Conservation (phyloP, 2,797 vertebrate genomes). For the Borostomias antarcticus region DNA sequence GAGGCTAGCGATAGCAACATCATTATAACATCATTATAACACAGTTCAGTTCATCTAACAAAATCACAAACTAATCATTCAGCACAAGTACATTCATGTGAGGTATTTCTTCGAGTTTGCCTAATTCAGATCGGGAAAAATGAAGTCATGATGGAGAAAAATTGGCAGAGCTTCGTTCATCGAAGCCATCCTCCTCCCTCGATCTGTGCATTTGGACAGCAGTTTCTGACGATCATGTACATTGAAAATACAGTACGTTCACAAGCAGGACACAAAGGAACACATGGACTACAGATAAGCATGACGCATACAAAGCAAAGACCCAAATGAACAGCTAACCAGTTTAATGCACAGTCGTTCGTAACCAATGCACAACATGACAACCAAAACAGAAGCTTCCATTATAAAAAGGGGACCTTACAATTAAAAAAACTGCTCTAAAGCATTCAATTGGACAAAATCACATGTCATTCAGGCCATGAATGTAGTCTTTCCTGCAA, state of each 20-base stretch:
- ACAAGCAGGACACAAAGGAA: conserved; percentile 16
- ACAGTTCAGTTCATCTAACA: conserved; percentile 43
- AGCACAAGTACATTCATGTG: conserved; percentile 37
- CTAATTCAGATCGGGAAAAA: conserved; percentile 17
- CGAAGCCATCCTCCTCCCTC: conserved; percentile 54
- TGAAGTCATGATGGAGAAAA: conserved; percentile 37
- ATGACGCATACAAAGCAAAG: conserved; percentile 53
- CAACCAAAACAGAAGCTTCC: conserved; percentile 42
- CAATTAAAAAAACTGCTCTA: conserved; percentile 48
- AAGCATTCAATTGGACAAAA: conserved; percentile 46
- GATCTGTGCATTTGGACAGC: conserved; percentile 30
- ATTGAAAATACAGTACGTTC: conserved; percentile 18
- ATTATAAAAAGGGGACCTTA: conserved; percentile 42
- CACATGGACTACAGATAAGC: conserved; percentile 9
- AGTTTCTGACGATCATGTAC: conserved; percentile 28
- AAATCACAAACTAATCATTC: conserved; percentile 59
- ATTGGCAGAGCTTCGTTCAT: conserved; percentile 54
- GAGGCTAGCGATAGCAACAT: too few relatives aligned
- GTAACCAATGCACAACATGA: conserved; percentile 65
- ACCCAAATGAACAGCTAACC: conserved; percentile 59
- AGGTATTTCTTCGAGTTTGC: conserved; percentile 12
- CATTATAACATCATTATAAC: neutral
- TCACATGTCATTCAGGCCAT: conserved; percentile 32
- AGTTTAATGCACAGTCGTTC: conserved; percentile 74
- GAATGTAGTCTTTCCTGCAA: conserved; percentile 37